phyloP scores from a whole-genome alignment of 2,797 vertebrate species.

The Enteromius argenteus region DNA sequence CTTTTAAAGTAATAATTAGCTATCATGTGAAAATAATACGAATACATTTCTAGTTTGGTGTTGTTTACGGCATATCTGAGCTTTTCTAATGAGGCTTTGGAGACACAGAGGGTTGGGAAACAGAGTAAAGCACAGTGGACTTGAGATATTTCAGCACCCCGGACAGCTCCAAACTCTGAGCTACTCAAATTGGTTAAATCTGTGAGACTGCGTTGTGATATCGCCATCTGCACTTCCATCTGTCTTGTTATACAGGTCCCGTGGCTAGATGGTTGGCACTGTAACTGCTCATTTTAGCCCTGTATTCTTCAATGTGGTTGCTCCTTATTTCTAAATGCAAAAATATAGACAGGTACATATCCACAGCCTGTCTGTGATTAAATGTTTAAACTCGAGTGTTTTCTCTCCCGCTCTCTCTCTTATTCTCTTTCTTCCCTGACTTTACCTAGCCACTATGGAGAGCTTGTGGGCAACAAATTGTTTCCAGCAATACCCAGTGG shows the following conservation, averaged over 20 bases:
- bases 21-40: not conserved
- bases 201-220: constrained; percentile 22
- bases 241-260: constrained; percentile 15
- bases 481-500: constrained; percentile 10
- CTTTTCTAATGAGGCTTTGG: not conserved
- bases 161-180: constrained; percentile 44
- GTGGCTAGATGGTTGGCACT: constrained; percentile 16
- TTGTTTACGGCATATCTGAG: constrained; percentile 16
- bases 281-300: constrained; percentile 14
- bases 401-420: not conserved
- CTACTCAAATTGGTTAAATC: constrained; percentile 26
- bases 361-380: constrained; percentile 34
- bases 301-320: constrained; percentile 14
- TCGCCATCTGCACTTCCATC: constrained; percentile 43
- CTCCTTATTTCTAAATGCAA: constrained; percentile 33
- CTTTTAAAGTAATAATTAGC: not conserved
- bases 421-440: not conserved
- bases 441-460: constrained; percentile 48
- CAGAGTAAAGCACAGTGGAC: not conserved
- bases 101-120: not conserved
- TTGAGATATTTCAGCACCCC: constrained; percentile 41
- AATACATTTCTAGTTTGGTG: not conserved
- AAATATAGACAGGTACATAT: constrained; percentile 45
- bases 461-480: constrained; percentile 41
- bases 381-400: constrained; percentile 8